Conservation (phyloP, 2,888 invertebrate genomes). For the Lycaena phlaeas region DNA sequence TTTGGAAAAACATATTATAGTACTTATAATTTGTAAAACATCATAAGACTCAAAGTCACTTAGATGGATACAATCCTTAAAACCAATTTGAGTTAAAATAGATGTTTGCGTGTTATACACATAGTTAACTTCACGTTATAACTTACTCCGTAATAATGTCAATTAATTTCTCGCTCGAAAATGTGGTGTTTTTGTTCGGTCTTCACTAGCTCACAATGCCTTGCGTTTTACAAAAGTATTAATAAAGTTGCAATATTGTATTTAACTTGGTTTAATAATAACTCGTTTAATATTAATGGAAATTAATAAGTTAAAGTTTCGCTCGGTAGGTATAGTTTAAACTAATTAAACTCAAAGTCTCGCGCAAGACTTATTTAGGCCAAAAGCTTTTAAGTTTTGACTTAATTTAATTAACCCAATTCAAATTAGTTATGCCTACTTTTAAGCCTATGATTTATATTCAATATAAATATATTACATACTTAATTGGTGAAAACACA, state of each 20-base stretch:
- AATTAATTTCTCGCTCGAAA: neutral
- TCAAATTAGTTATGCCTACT: neutral
- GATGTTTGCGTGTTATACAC: neutral
- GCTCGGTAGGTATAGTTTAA: neutral
- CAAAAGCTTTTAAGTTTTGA: conserved; percentile 6
- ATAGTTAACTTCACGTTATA: neutral
- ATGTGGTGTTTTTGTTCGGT: no score
- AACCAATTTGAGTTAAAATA: neutral
- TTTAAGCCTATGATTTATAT: neutral
- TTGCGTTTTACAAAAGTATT: no score
- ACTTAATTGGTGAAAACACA: no score
- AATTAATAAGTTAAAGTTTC: neutral
- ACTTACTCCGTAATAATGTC: neutral
- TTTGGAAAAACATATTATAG: no score
- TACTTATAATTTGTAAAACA: no score
- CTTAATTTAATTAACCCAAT: neutral
- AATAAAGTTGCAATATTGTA: neutral
- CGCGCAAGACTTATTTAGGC: neutral
- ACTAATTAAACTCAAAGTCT: neutral
- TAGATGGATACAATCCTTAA: no score
- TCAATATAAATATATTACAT: no score
- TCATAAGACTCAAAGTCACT: no score
- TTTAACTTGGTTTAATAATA: neutral
- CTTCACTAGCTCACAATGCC: no score
- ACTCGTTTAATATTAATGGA: neutral